Conservation (phyloP, 2,797 vertebrate species). For the Threskiornis aethiopicus region DNA sequence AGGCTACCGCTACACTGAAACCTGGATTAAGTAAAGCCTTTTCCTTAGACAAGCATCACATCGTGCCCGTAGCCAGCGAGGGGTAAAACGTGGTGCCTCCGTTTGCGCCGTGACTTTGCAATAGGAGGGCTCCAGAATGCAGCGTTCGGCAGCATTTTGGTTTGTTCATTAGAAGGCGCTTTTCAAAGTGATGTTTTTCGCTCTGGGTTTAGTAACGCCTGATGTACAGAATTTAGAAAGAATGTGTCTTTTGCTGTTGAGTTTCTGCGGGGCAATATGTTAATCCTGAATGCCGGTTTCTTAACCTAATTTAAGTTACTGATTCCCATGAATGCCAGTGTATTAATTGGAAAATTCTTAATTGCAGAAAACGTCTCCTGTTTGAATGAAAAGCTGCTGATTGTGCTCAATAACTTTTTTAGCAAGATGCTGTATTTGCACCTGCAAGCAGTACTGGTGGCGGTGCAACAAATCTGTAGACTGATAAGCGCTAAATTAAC, state of each 20-base stretch:
- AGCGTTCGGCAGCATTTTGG: neutral
- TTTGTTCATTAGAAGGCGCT: neutral
- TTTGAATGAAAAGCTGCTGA: neutral
- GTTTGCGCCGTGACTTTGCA: neutral
- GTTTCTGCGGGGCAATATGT: neutral
- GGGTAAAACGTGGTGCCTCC: neutral
- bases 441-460: neutral
- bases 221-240: neutral
- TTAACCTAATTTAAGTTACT: neutral
- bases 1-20: neutral
- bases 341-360: neutral
- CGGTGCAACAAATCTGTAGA: neutral
- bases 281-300: neutral
- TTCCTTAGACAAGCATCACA: neutral
- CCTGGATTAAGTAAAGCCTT: too few species aligned
- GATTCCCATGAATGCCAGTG: neutral
- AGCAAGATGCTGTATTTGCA: neutral
- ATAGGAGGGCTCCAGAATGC: neutral
- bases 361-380: neutral
- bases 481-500: neutral
- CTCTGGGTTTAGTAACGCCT: neutral
- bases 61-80: neutral
- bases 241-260: neutral
- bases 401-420: neutral
- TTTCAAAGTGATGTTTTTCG: neutral